These are phyloP conservation scores for Dorcus hopei DNA, from an alignment of 2,888 invertebrate species.

Conservation along the genomic window DNA sequence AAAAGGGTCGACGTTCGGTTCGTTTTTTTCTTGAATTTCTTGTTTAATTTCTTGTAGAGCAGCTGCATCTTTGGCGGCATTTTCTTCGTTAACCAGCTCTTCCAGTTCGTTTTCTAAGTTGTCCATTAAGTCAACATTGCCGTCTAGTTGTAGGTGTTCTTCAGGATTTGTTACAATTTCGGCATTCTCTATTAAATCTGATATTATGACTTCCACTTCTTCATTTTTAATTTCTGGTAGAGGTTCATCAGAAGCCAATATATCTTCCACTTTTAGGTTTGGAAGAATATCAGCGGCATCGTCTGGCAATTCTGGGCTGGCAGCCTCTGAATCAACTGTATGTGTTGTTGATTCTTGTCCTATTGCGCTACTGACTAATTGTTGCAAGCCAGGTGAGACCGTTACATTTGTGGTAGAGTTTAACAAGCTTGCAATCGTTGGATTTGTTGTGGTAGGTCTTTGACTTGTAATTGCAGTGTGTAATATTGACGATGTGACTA, in stretches of 20 bases:
- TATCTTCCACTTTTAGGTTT: constrained; percentile 48
- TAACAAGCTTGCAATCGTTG: constrained; percentile 57
- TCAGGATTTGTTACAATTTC: constrained; percentile 48
- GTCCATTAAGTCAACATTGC: constrained; percentile 46
- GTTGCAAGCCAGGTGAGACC: constrained; percentile 52
- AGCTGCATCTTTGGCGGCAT: constrained; percentile 29
- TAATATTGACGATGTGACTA: constrained; percentile 47
- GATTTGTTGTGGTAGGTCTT: constrained; percentile 42
- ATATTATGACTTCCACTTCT: constrained; percentile 55
- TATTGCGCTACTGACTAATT: constrained; percentile 52
- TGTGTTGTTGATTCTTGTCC: constrained; percentile 37
- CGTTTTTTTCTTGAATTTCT: constrained; percentile 10
- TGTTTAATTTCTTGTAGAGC: constrained; percentile 12
- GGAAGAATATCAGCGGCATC: constrained; percentile 38
- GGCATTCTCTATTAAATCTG: constrained; percentile 55
- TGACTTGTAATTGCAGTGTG: constrained; percentile 48
- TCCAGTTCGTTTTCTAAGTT: constrained; percentile 44
- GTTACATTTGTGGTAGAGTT: constrained; percentile 43
- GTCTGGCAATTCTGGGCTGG: constrained; percentile 31
- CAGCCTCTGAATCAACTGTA: constrained; percentile 24
- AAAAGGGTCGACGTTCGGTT: constrained; percentile 42
- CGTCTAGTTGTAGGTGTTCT: constrained; percentile 44
- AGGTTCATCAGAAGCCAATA: constrained; percentile 50
- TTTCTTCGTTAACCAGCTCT: constrained; percentile 40
- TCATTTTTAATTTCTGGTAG: constrained; percentile 54